A percentile compares a stretch with the other conserved stretches of the same genome.
Evolutionary conservation across 2,797 vertebrate species (phyloP).

Genomic region (Holocentrus rufus): DNA sequence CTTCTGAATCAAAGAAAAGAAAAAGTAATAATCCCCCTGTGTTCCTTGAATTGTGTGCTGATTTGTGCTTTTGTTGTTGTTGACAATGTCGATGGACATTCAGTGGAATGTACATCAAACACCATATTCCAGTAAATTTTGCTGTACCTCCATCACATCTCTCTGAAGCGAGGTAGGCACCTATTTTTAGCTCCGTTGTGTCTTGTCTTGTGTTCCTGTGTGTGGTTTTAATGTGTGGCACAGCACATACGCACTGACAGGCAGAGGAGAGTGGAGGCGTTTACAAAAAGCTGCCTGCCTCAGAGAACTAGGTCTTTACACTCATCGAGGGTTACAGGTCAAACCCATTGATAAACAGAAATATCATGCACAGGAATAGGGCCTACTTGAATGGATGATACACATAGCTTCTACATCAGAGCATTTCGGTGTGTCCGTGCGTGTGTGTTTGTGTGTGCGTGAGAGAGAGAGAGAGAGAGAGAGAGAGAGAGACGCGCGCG

Average conservation of each 20-base stretch:
- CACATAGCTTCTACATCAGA: constrained; percentile 1
- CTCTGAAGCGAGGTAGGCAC: constrained; percentile 44
- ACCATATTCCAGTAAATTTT: constrained; percentile 72
- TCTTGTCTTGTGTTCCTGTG: constrained; percentile 70
- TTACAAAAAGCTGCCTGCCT: constrained; percentile 75
- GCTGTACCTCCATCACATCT: constrained; percentile 30
- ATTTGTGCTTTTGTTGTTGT: constrained; percentile 12
- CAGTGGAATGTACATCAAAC: constrained; percentile 23
- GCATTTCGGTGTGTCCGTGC: not conserved
- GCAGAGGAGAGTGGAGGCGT: constrained; percentile 67
- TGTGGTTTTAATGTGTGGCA: constrained; percentile 70
- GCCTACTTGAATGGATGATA: not conserved
- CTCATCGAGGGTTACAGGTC: constrained; percentile 31
- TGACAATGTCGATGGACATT: constrained; percentile 34
- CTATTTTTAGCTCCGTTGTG: constrained; percentile 71
- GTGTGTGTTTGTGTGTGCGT: constrained; percentile 14
- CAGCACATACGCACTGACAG: constrained; percentile 49
- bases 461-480: too few relatives aligned
- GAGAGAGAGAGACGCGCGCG: too few relatives aligned
- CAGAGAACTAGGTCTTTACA: constrained; percentile 38
- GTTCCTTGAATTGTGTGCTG: not conserved
- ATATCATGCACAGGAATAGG: not conserved
- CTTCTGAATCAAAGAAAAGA: constrained; percentile 16
- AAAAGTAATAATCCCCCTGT: constrained; percentile 7
- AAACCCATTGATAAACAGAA: constrained; percentile 32